A percentile compares a stretch with the other conserved stretches of the same genome.
These are phyloP conservation scores for Perdita meconis DNA, from an alignment of 2,888 invertebrate species.

Conservation along the genomic window DNA sequence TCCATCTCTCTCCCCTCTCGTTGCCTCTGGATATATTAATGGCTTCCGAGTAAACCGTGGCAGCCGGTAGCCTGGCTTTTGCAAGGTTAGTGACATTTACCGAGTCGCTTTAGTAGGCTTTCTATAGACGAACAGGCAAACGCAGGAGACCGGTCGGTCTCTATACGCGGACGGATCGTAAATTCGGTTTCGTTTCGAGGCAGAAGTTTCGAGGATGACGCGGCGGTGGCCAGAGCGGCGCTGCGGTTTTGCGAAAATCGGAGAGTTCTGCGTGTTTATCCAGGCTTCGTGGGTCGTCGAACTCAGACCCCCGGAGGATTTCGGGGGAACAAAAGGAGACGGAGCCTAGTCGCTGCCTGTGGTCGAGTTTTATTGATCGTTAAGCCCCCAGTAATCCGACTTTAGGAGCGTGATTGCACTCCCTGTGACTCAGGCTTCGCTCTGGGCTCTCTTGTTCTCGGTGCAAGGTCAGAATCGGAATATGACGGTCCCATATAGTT, in stretches of 20 bases:
- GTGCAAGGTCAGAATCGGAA: no score
- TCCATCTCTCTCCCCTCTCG: constrained; percentile 4
- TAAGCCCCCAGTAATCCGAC: neutral
- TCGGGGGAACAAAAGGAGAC: no score
- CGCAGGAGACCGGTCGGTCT: no score
- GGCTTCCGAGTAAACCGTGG: constrained; percentile 34
- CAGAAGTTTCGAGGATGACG: constrained; percentile 25
- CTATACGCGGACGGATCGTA: neutral
- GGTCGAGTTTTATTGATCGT: constrained; percentile 11
- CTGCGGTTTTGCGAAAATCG: constrained; percentile 29
- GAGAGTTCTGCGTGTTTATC: constrained; percentile 6
- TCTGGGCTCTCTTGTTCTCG: no score
- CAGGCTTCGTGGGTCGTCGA: neutral
- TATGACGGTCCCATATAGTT: no score
- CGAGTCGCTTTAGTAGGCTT: constrained; percentile 35
- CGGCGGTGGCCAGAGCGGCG: constrained; percentile 7
- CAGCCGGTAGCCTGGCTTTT: constrained; percentile 28
- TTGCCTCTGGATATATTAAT: constrained; percentile 33
- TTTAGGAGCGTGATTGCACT: neutral
- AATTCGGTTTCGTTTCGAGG: constrained; percentile 29
- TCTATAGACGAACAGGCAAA: constrained; percentile 36
- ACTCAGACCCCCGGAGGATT: neutral
- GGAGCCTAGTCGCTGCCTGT: neutral
- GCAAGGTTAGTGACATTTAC: constrained; percentile 70
- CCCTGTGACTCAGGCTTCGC: neutral